Base-by-base conservation (phyloP, 1,140 invertebrate species). In the Caerostris extrusa region DNA sequence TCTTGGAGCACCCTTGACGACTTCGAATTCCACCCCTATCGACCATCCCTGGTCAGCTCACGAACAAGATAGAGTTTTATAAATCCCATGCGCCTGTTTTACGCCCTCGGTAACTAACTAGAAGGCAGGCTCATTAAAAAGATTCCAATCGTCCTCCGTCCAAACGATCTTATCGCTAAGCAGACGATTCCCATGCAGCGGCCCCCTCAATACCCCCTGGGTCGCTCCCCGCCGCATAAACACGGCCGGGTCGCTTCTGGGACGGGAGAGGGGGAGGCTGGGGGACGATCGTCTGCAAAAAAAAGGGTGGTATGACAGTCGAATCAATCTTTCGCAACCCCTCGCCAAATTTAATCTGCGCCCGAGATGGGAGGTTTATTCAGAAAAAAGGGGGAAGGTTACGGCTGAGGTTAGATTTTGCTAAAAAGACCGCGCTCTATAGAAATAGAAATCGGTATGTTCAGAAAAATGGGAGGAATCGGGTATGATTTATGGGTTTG, bases 251-350 rank as follows among this genome's bases (percentile, higher is more conserved):
- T 34, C 12, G 50, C 64, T 67, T 34, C 12, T 85, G 82, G 55
- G 69, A 34, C 55, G 19, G 7, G n/a, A 55, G 17, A n/a, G 34
- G 34, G 34, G 34, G 34, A n/a, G 64, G 64, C 0, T 67, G 12
- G 4, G 64, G 64, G n/a, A 67, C 3, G 12, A 67, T 67, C 64
- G 34, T 34, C 34, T n/a, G 12, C 64, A 3, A 4, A 56, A 58
- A 58, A 85, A 56, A 19, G 82, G 82, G 53, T 57, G 55, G 6
- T 57, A 8, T 85, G 82, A 85, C 82, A 85, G 82, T 34, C 53
- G 82, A 85, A 85, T 85, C 82, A 85, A 85, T 85, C 82, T 85
- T 85, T 57, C 19, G 17, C 82, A 10, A 53, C 82, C 82, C 55
- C 53, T n/a, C 53, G 53, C 57, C 82, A 19, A 85, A 85, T 85